phyloP scores from a whole-genome alignment of 1,140 invertebrate genomes.

The Tetramorium parvispinum region DNA sequence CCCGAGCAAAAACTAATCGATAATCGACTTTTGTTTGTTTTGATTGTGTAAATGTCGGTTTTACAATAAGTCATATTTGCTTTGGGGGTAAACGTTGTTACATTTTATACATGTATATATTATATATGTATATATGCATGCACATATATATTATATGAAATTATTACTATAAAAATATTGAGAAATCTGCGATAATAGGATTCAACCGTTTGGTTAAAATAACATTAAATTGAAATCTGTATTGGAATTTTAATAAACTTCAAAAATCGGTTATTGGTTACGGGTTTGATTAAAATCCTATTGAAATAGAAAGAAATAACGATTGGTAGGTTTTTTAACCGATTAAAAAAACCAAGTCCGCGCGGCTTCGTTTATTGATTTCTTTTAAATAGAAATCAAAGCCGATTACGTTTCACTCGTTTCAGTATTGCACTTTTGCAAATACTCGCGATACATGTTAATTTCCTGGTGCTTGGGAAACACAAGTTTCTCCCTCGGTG shows the following conservation, averaged over 20 bases:
- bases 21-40: constrained; percentile 8
- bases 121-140: not conserved
- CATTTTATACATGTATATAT: not conserved
- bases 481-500: not conserved
- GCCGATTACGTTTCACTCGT: constrained; percentile 57
- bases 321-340: constrained; percentile 56
- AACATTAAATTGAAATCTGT: constrained; percentile 60
- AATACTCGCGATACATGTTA: constrained; percentile 49
- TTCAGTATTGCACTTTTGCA: constrained; percentile 53
- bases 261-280: constrained; percentile 62
- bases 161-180: constrained; percentile 41
- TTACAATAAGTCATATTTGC: constrained; percentile 5
- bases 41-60: not conserved
- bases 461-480: constrained; percentile 36
- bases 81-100: not conserved
- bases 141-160: constrained; percentile 2
- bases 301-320: constrained; percentile 59
- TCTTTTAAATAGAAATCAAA: constrained; percentile 64
- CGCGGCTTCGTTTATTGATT: constrained; percentile 55
- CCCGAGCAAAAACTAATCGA: not conserved
- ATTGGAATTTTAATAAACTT: constrained; percentile 62
- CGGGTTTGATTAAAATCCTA: constrained; percentile 59
- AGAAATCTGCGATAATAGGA: constrained; percentile 45
- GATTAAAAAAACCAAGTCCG: constrained; percentile 53
- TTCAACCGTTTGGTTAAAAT: constrained; percentile 49